Evolutionary conservation across 2,797 vertebrate species (phyloP).

Genomic region (Crenichthys baileyi): DNA sequence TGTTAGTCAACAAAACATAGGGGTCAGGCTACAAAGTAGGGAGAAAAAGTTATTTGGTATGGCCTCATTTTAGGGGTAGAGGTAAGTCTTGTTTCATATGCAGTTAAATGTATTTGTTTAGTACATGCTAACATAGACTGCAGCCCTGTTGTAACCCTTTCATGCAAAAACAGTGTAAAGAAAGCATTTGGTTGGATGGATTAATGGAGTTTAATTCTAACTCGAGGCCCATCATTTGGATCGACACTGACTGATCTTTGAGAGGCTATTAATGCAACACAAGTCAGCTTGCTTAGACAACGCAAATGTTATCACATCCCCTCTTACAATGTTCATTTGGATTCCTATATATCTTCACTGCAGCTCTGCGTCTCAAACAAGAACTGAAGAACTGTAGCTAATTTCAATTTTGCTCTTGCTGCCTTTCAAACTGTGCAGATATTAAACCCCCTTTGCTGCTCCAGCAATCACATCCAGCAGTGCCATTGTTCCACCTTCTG

Average conservation of each 20-base stretch:
- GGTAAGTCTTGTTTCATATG: background rate
- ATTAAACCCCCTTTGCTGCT: conserved; percentile 12
- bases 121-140: conserved; percentile 34
- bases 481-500: conserved; percentile 16
- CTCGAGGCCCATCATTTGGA: conserved; percentile 37
- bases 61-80: no score
- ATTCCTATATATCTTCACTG: background rate
- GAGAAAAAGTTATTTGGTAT: background rate
- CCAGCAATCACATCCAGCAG: conserved; percentile 17
- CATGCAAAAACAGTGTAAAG: background rate
- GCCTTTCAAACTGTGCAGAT: conserved; percentile 6
- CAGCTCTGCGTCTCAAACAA: background rate
- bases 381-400: background rate
- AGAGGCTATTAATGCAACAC: conserved; percentile 33
- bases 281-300: background rate
- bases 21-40: background rate
- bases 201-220: conserved; percentile 17
- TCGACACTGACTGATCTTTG: background rate
- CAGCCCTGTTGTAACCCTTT: background rate
- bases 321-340: background rate
- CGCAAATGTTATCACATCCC: background rate
- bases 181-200: background rate
- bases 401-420: conserved; percentile 9
- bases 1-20: background rate
- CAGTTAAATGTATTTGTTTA: background rate